Evolutionary conservation across 2,113 vertebrate species (phyloP), one percentile per base, ranked within the genome.

Genomic region (Nestor notabilis): DNA sequence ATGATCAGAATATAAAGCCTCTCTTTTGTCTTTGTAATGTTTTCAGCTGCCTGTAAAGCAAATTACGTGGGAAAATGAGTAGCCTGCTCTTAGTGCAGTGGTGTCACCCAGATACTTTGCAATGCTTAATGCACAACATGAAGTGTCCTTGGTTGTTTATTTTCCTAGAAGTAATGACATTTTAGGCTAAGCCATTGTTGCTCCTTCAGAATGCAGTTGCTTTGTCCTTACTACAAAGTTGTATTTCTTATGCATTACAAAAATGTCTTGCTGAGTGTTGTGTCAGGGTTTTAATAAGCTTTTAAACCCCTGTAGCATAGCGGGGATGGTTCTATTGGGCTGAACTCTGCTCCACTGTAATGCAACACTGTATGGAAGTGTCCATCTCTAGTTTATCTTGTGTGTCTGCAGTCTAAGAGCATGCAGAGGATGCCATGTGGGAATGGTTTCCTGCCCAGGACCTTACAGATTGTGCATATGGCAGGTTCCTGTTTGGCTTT

Each of bases 1-100:
- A 89, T 92, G 71, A 94, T 92, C 79, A 94, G 88, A 95, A 93
- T 93, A 66, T 80, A 92, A 95, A 96, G 83, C 5, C 50, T 95
- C 75, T 55, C 55, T 94, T 92, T 90, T 94, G 78, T 89, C 87
- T 93, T 90, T 65, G 64, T 90, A 83, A 83, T 94, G 72, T 78
- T 93, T 93, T 87, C 69, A 91, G 47, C 81, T 95, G 94, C 71
- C 93, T 94, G 37, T 94, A 92, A 94, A 95, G 72, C 52, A 89
- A 85, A 95, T 93, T 65, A 41, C 18, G 60, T 20, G 27, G 35
- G 85, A 87, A 94, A 95, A 76, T 21, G 63, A 77, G 68, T 63
- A 61, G 82, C 29, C 41, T 72, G 19, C 77, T 93, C 29, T 87
- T 37, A 66, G 79, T 74, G 24, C 39, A 29, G 55, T 16, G 71